Percentiles rank a stretch among this genome's conserved stretches.
phyloP scores from a whole-genome alignment of 2,797 vertebrate species.

The Psittacula derbiana region DNA sequence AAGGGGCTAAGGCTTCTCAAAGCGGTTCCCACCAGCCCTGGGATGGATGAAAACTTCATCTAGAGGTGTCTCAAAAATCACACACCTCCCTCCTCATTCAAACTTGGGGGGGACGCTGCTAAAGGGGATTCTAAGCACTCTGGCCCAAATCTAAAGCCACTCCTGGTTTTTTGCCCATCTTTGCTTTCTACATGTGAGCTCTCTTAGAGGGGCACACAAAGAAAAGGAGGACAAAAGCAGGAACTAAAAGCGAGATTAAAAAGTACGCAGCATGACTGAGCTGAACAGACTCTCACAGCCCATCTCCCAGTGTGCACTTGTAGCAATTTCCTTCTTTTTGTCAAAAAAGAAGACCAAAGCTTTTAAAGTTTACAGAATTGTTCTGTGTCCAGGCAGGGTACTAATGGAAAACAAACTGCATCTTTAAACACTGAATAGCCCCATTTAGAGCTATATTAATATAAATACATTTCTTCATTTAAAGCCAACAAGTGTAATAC shows the following conservation, averaged over 20 bases:
- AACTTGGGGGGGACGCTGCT: neutral
- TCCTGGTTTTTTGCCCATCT: neutral
- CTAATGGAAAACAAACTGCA: slow-evolving; percentile 42
- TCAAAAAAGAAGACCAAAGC: neutral
- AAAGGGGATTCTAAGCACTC: neutral
- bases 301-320: neutral
- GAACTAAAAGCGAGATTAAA: neutral
- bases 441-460: slow-evolving; percentile 25
- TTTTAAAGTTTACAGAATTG: neutral
- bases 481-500: slow-evolving; percentile 1
- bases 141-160: neutral
- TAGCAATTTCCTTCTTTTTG: neutral
- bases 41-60: neutral
- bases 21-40: neutral
- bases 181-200: neutral
- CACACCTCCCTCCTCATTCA: neutral
- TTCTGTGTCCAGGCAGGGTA: neutral
- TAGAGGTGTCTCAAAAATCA: neutral
- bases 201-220: neutral
- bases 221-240: slow-evolving; percentile 6
- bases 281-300: neutral
- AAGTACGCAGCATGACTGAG: neutral
- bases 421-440: slow-evolving; percentile 40
- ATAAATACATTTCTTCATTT: slow-evolving; percentile 35
- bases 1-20: neutral